These are phyloP conservation scores for Microcaecilia unicolor DNA, from an alignment of 2,797 vertebrate genomes.

Conservation along the genomic window DNA sequence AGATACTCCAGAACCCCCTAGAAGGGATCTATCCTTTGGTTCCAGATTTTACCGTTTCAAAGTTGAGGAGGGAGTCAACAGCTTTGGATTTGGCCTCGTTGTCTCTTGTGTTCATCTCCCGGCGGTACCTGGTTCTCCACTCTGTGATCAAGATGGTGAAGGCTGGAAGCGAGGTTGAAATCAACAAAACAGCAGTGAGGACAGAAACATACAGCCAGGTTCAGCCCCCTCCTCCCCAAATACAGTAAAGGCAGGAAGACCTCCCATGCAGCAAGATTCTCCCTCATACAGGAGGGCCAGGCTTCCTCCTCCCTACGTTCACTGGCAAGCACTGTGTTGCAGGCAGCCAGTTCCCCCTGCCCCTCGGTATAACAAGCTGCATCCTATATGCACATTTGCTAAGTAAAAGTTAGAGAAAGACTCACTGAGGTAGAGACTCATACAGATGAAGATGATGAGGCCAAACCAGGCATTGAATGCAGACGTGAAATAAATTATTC, in stretches of 20 bases:
- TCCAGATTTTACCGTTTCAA: slow-evolving; percentile 74
- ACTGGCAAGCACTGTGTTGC: no score
- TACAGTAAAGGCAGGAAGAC: no score
- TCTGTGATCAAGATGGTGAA: slow-evolving; percentile 89
- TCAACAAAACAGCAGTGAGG: not conserved
- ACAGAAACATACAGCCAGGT: no score
- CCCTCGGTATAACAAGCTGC: not conserved
- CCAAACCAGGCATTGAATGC: slow-evolving; percentile 94
- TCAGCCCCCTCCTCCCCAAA: no score
- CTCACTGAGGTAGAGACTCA: slow-evolving; percentile 90
- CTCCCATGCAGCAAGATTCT: no score
- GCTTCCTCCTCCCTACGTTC: no score
- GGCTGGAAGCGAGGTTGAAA: slow-evolving; percentile 50
- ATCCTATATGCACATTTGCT: no score
- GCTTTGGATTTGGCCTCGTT: slow-evolving; percentile 80
- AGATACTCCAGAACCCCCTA: not conserved
- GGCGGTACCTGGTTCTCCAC: slow-evolving; percentile 91
- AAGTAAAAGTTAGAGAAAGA: no score
- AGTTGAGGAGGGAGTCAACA: slow-evolving; percentile 90
- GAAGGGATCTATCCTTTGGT: not conserved
- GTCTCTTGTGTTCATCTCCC: slow-evolving; percentile 85
- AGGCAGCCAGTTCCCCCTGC: no score
- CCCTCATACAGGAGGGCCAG: no score
- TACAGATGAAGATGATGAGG: slow-evolving; percentile 90
- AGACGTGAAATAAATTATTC: slow-evolving; percentile 84